Conservation (phyloP, 2,797 vertebrate genomes). For the Gobio occitaniae region DNA sequence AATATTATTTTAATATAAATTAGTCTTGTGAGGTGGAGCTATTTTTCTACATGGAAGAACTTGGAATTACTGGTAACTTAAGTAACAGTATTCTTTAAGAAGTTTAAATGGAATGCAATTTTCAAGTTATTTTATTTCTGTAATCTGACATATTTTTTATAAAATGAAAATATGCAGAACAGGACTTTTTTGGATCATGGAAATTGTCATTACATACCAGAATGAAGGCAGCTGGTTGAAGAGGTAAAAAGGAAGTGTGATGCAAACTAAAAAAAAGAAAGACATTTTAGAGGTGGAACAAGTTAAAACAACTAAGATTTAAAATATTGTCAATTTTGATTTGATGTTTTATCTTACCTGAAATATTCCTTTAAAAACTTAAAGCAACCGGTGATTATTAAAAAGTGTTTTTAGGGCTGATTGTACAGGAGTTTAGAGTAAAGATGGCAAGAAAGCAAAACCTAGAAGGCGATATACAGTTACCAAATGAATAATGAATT, state of each 20-base stretch:
- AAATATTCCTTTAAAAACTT: neutral
- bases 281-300: neutral
- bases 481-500: constrained; percentile 4
- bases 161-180: neutral
- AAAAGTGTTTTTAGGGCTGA: neutral
- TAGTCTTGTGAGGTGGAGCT: neutral
- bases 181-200: neutral
- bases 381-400: neutral
- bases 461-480: neutral
- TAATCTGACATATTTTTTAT: neutral
- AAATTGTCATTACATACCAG: neutral
- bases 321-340: neutral
- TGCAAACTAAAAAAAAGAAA: neutral
- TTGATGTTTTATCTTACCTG: neutral
- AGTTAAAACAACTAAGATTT: neutral
- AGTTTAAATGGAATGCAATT: neutral
- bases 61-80: neutral
- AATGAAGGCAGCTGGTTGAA: neutral
- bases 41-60: too few species aligned
- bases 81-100: neutral
- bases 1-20: neutral
- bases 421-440: neutral
- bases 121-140: neutral
- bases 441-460: neutral
- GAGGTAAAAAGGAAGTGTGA: neutral